phyloP scores from a whole-genome alignment of 64 coral and sea anemone species.

The Porites lutea region DNA sequence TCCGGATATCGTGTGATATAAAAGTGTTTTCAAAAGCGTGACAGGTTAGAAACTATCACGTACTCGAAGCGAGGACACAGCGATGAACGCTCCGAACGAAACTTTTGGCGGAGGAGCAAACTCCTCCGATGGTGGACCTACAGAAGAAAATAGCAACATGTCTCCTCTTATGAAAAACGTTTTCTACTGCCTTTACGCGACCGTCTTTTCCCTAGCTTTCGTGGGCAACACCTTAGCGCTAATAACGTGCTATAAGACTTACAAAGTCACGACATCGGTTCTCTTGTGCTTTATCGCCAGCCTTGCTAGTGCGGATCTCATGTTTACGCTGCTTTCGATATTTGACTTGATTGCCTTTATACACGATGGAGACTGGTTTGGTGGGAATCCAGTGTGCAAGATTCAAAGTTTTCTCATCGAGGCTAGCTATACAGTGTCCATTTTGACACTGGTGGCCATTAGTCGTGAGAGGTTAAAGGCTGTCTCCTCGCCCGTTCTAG shows the following conservation, averaged over 20 bases:
- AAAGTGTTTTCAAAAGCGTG: not conserved
- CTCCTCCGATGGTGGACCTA: not conserved
- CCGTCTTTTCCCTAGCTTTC: slow-evolving; percentile 55
- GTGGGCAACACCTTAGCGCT: slow-evolving; percentile 85
- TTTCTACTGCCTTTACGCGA: slow-evolving; percentile 35
- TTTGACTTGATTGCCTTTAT: slow-evolving; percentile 79
- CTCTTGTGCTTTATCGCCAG: slow-evolving; percentile 81
- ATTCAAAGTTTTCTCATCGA: slow-evolving; percentile 88
- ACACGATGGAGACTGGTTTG: slow-evolving; percentile 64
- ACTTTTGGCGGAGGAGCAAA: not conserved
- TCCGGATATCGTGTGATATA: not conserved
- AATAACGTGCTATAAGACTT: slow-evolving; percentile 80
- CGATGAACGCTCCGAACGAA: not conserved
- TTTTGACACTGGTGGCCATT: slow-evolving; percentile 79
- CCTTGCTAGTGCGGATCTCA: slow-evolving; percentile 72
- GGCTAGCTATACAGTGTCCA: slow-evolving; percentile 73
- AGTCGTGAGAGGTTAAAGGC: slow-evolving; percentile 73
- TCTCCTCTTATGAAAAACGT: slow-evolving; percentile 16
- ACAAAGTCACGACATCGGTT: slow-evolving; percentile 35
- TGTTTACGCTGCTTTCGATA: slow-evolving; percentile 79
- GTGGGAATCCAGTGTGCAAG: slow-evolving; percentile 64
- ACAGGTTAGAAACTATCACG: not conserved
- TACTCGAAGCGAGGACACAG: not conserved
- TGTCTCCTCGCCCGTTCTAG: slow-evolving; percentile 74
- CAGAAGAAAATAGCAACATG: not conserved